Evolutionary conservation across 1,140 invertebrate genomes (phyloP).

Genomic region (Microplitis mediator): DNA sequence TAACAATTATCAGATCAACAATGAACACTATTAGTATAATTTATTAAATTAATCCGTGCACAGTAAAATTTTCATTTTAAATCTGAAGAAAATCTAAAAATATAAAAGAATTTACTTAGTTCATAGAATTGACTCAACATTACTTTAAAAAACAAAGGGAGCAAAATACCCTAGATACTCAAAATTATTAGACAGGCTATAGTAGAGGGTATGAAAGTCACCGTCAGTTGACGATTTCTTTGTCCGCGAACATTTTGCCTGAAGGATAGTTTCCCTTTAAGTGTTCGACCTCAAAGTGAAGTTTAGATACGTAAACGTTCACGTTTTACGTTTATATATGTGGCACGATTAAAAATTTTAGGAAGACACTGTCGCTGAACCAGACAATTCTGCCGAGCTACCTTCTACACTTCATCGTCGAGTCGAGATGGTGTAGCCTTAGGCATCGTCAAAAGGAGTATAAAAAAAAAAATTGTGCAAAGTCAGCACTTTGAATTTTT

Average conservation of each 20-base stretch:
- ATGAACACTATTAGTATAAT: too few relatives aligned
- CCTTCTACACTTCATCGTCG: neutral
- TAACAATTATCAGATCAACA: too few relatives aligned
- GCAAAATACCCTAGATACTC: neutral
- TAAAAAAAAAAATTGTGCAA: too few relatives aligned
- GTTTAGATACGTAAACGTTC: neutral
- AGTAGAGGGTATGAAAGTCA: too few relatives aligned
- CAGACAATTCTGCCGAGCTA: neutral
- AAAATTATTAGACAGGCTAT: too few relatives aligned
- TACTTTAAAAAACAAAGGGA: neutral
- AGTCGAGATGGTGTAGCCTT: neutral
- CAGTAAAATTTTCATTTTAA: too few relatives aligned
- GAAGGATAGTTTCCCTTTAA: constrained; percentile 26
- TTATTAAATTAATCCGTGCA: too few relatives aligned
- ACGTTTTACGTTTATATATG: neutral
- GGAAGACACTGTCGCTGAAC: neutral
- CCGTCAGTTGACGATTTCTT: neutral
- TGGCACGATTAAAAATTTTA: constrained; percentile 17
- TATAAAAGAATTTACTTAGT: too few relatives aligned
- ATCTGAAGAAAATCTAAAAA: too few relatives aligned
- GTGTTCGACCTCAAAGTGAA: neutral
- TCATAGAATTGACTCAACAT: too few relatives aligned
- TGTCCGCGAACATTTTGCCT: neutral
- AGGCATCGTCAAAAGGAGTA: neutral
- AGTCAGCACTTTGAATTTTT: too few relatives aligned